phyloP scores from a whole-genome alignment of 2,797 vertebrate genomes.

The Dipus sagitta region DNA sequence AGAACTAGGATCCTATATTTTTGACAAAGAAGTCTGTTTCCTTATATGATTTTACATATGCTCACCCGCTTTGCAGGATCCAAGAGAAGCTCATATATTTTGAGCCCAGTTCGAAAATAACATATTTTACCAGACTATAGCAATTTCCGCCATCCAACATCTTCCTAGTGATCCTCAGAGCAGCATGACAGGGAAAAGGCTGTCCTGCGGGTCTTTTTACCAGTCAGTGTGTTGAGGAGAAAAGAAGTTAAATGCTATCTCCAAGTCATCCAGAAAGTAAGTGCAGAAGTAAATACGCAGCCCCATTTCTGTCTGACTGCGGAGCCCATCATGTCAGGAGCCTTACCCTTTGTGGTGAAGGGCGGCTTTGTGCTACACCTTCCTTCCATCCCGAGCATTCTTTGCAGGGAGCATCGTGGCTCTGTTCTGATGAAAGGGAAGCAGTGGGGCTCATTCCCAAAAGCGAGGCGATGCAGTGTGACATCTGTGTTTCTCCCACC shows the following conservation, averaged over 20 bases:
- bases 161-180: background rate
- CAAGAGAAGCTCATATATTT: rapidly evolving
- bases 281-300: too few relatives aligned
- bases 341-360: background rate
- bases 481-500: background rate
- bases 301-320: rapidly evolving
- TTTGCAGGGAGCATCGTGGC: background rate
- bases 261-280: background rate
- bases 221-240: too few relatives aligned
- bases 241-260: too few relatives aligned
- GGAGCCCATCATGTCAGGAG: background rate
- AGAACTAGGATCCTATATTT: background rate
- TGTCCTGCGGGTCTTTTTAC: rapidly evolving
- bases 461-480: too few relatives aligned
- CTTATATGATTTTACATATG: background rate
- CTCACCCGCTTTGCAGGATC: background rate
- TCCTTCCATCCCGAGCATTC: background rate
- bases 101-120: rapidly evolving
- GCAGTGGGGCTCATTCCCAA: background rate
- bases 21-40: background rate
- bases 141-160: rapidly evolving
- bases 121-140: background rate
- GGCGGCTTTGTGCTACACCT: too few relatives aligned
- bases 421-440: background rate
- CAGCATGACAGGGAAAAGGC: too few relatives aligned